phyloP scores from a whole-genome alignment of 35 echinoderm and acorn worm genomes.

The Acanthaster planci region DNA sequence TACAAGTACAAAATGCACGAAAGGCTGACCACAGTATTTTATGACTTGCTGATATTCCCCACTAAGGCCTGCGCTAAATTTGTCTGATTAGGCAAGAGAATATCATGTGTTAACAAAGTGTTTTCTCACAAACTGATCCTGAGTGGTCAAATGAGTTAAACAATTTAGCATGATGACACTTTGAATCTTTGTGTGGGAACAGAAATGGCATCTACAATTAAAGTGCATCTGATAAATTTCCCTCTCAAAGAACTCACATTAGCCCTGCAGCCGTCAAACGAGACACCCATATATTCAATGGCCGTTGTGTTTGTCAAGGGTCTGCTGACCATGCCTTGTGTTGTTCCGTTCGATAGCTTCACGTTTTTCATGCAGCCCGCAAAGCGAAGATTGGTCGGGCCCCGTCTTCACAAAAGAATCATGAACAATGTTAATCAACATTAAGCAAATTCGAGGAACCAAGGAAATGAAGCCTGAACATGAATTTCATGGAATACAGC shows the following conservation, averaged over 20 bases:
- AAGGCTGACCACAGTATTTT: no score
- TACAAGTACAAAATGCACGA: no score
- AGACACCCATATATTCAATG: constrained; percentile 39
- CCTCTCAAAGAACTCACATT: constrained; percentile 68
- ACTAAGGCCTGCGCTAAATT: no score
- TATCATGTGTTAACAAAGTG: no score
- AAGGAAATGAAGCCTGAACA: neutral
- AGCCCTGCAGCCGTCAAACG: constrained; percentile 69
- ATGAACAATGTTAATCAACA: neutral
- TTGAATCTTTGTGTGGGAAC: no score
- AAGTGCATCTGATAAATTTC: no score
- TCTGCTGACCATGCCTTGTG: constrained; percentile 13
- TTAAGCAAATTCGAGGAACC: neutral
- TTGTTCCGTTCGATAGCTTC: constrained; percentile 43
- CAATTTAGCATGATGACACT: no score
- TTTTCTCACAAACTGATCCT: no score
- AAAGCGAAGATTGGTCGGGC: constrained; percentile 83
- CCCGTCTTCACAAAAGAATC: constrained; percentile 51
- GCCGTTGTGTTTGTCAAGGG: constrained; percentile 50
- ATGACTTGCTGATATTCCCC: no score
- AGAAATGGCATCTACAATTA: no score
- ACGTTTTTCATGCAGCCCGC: constrained; percentile 82
- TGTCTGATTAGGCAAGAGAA: no score
- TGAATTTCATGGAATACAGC: neutral
- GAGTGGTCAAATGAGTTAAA: no score